Percentiles rank a stretch among this genome's conserved stretches.
These are phyloP conservation scores for Morphnarchus princeps DNA, from an alignment of 2,113 vertebrate genomes.

Conservation along the genomic window DNA sequence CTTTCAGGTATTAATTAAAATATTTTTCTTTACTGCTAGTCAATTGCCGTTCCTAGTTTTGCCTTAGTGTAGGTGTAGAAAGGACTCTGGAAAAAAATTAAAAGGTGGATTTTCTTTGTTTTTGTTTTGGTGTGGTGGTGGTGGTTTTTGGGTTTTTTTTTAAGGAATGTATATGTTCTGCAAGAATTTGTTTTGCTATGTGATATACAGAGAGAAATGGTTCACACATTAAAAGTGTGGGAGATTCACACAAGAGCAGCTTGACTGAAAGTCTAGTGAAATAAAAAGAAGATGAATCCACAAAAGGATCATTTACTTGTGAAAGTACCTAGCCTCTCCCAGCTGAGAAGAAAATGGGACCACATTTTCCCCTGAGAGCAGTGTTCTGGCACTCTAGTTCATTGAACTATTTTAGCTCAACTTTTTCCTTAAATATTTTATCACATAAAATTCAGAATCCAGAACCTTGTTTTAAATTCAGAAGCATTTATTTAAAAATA, in stretches of 20 bases:
- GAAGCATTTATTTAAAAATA: neutral
- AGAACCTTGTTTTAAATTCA: neutral
- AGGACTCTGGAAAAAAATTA: neutral
- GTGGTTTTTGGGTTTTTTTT: neutral
- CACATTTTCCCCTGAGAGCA: neutral
- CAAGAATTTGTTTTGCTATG: neutral
- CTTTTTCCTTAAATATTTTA: neutral
- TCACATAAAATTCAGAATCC: neutral
- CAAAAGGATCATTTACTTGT: neutral
- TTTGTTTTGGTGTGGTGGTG: neutral
- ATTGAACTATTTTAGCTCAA: neutral
- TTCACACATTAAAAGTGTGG: neutral
- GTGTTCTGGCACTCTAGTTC: neutral
- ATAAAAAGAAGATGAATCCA: neutral
- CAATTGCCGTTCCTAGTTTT: neutral
- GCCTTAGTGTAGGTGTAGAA: neutral
- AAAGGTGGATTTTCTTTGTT: neutral
- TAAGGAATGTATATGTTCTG: neutral
- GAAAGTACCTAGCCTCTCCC: neutral
- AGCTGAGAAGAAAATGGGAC: neutral
- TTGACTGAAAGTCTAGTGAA: neutral
- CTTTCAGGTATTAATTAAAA: neutral
- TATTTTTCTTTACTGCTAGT: neutral
- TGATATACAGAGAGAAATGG: neutral
- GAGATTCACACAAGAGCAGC: neutral